Evolutionary conservation across 1,140 invertebrate species (phyloP).

Genomic region (Anastatus disparis): DNA sequence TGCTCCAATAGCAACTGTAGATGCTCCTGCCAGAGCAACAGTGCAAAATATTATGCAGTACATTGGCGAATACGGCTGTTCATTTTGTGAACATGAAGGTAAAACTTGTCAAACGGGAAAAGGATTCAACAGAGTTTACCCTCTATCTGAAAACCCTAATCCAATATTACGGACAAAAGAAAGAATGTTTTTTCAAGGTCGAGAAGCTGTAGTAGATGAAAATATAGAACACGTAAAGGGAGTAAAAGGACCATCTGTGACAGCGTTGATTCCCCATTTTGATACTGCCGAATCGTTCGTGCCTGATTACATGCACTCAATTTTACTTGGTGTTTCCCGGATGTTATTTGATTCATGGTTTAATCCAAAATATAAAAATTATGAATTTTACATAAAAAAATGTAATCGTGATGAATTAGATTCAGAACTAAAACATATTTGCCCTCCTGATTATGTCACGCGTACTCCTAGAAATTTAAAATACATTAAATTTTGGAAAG

Average conservation of each 20-base stretch:
- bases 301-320: not conserved
- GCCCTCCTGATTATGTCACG: conserved; percentile 20
- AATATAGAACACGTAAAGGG: not conserved
- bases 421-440: conserved; percentile 2
- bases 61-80: conserved; percentile 10
- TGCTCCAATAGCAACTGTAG: not conserved
- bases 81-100: conserved; percentile 23
- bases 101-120: not conserved
- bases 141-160: not conserved
- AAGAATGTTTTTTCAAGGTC: not conserved
- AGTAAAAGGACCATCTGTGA: conserved; percentile 8
- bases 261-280: not conserved
- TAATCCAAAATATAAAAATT: not conserved
- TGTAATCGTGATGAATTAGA: too few species aligned
- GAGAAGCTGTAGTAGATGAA: not conserved
- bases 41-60: conserved; percentile 15
- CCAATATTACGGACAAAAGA: not conserved
- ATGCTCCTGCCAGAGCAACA: not conserved
- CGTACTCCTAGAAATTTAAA: conserved; percentile 13
- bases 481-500: conserved; percentile 25
- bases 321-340: not conserved
- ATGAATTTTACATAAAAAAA: not conserved
- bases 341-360: conserved; percentile 21
- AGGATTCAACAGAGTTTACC: not conserved
- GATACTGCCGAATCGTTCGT: not conserved